Percentiles rank a stretch among this genome's conserved stretches.
phyloP scores from a whole-genome alignment of 2,797 vertebrate genomes.

The Sebastes matsubarae region DNA sequence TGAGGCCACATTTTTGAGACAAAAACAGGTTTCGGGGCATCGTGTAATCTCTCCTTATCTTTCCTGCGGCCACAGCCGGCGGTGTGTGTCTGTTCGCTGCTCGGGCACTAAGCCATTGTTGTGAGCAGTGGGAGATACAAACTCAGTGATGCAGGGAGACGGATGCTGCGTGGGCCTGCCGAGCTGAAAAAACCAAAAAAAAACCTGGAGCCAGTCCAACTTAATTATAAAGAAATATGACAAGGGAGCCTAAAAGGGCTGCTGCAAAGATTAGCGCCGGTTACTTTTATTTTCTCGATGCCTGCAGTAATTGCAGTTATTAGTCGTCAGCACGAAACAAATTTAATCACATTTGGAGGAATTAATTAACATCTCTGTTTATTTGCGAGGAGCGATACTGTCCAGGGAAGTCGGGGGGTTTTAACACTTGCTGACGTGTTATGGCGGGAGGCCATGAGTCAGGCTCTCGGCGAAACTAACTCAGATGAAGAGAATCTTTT shows the following conservation, averaged over 20 bases:
- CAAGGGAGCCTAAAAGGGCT: constrained; percentile 51
- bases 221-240: constrained; percentile 75
- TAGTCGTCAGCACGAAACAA: constrained; percentile 60
- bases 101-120: constrained; percentile 57
- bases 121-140: constrained; percentile 63
- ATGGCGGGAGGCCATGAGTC: background rate
- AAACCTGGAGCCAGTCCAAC: constrained; percentile 62
- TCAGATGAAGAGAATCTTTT: background rate
- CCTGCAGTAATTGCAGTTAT: constrained; percentile 72
- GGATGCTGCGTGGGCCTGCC: constrained; percentile 40
- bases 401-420: background rate
- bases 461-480: background rate
- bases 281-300: constrained; percentile 62
- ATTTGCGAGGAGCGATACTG: constrained; percentile 47
- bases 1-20: constrained; percentile 23
- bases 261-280: constrained; percentile 42
- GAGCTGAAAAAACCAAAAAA: constrained; percentile 4
- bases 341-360: constrained; percentile 63
- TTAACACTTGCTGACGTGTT: constrained; percentile 6
- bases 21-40: constrained; percentile 37
- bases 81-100: constrained; percentile 25
- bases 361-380: constrained; percentile 68
- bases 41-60: constrained; percentile 42
- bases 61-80: constrained; percentile 11
- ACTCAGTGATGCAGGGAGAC: constrained; percentile 54